These are phyloP conservation scores for Nothoprocta perdicaria DNA, from an alignment of 2,113 vertebrate species.

Conservation along the genomic window DNA sequence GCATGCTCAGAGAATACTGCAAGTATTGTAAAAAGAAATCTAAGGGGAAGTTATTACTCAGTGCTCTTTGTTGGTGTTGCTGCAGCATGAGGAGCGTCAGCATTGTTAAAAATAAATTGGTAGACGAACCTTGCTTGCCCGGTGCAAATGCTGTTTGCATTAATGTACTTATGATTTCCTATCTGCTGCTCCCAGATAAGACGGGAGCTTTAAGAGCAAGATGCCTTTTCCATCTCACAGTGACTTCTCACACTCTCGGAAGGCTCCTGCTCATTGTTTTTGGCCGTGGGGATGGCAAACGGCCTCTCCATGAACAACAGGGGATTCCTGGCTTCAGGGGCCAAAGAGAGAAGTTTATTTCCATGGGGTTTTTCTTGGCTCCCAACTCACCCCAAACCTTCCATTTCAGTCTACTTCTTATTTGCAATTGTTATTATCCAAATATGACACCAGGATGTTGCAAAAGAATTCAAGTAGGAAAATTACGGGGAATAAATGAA, in stretches of 20 bases:
- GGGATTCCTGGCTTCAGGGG: not conserved
- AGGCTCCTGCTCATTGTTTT: not conserved
- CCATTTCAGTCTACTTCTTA: not conserved
- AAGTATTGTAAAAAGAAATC: conserved; percentile 11
- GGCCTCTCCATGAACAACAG: not conserved
- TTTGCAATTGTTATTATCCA: conserved; percentile 11
- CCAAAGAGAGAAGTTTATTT: not conserved
- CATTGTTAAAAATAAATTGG: conserved; percentile 18
- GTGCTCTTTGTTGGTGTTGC: conserved; percentile 20
- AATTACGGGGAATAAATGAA: conserved; percentile 47
- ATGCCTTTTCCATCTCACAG: not conserved
- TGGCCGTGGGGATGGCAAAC: not conserved
- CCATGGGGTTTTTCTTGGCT: not conserved
- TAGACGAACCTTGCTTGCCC: not conserved
- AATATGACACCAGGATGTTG: conserved; percentile 41
- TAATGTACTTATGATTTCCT: not conserved
- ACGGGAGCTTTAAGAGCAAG: not conserved
- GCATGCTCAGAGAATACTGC: not conserved
- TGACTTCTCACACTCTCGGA: not conserved
- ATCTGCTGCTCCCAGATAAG: not conserved
- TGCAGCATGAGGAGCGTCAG: not conserved
- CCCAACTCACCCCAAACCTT: not conserved
- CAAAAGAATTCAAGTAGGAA: conserved; percentile 63
- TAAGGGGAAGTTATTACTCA: conserved; percentile 39
- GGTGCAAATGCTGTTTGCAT: conserved; percentile 4